Evolutionary conservation across 2,888 invertebrate species (phyloP), one percentile per base, ranked within the genome.

Genomic region (Cheilosia variabilis): DNA sequence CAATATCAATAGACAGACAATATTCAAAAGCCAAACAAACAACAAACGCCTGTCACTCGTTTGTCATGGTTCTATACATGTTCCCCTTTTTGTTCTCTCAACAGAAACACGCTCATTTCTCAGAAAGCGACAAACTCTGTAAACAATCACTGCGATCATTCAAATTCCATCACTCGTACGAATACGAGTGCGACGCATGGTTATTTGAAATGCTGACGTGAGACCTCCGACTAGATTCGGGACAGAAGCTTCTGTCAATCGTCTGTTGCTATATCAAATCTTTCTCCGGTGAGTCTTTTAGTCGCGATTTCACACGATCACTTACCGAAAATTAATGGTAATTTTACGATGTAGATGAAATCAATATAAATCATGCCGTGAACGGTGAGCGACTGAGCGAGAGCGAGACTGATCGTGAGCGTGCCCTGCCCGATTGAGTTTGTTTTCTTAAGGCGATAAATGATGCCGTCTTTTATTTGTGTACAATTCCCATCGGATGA

Each of bases 141-240:
- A 83, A 83, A 73, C 78, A 78, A 83, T 62, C 62, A 68, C 72
- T 17, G n/a, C 66, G 72, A 83, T 78, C 68, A 63, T 43, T 72
- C 62, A 72, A 78, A 37, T 37, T 37, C 66, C 50, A 78, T 77
- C 78, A 72, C 62, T 24, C 24, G 27, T 6, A 6, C 27, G 1
- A 6, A 27, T 27, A 27, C 27, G 27, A 27, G 24, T 24, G 1
- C 53, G 13, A 77, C 53, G 47, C 57, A 45, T 6, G 41, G 13
- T 2, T 31, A 31, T 62, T 53, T 55, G 19, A 60, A 78, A 66
- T 78, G 77, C 68, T 78, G 78, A 78, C 78, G 73, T 73, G 83
- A 37, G 13, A 78, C 78, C 78, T 73, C 78, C 13, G 13, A 83
- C 78, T 62, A 57, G 62, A 83, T 83, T 57, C 62, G 63, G 68